A percentile compares a stretch with the other conserved stretches of the same genome.
These are phyloP conservation scores for Tribolium madens DNA, from an alignment of 1,140 invertebrate species.

Conservation along the genomic window DNA sequence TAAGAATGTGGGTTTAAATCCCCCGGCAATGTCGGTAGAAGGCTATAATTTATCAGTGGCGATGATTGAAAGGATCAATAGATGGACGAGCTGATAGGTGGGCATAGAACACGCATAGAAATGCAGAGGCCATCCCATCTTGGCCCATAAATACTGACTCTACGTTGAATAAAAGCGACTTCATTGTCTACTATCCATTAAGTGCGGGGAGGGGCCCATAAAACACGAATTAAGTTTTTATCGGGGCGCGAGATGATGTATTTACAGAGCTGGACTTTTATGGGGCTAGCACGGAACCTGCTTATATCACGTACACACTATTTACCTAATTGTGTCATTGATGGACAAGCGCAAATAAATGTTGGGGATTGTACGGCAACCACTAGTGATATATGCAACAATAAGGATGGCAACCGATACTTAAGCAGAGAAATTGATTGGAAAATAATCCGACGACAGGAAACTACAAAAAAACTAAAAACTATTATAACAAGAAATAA, in stretches of 20 bases:
- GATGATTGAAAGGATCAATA: conserved; percentile 47
- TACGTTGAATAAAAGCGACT: conserved; percentile 47
- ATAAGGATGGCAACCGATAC: not conserved
- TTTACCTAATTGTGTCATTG: conserved; percentile 22
- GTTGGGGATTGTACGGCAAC: not conserved
- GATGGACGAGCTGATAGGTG: conserved; percentile 48
- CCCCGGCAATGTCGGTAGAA: conserved; percentile 38
- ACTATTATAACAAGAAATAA: too few relatives aligned
- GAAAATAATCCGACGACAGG: too few relatives aligned
- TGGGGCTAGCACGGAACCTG: conserved; percentile 39
- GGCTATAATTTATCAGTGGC: conserved; percentile 46
- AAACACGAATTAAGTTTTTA: conserved; percentile 55
- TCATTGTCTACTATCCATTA: conserved; percentile 52
- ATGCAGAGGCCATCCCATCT: conserved; percentile 46
- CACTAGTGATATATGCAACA: not conserved
- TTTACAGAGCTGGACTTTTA: conserved; percentile 47
- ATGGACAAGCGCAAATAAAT: conserved; percentile 13
- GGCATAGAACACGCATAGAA: conserved; percentile 45
- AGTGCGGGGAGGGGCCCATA: conserved; percentile 49
- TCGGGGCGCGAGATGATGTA: conserved; percentile 51
- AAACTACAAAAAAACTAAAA: too few relatives aligned
- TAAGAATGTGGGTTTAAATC: conserved; percentile 30
- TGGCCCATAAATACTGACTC: conserved; percentile 43
- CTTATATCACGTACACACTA: conserved; percentile 24
- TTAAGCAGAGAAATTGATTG: too few relatives aligned